Evolutionary conservation across 35 echinoderm and acorn worm genomes (phyloP).

Genomic region (Acanthaster planci): DNA sequence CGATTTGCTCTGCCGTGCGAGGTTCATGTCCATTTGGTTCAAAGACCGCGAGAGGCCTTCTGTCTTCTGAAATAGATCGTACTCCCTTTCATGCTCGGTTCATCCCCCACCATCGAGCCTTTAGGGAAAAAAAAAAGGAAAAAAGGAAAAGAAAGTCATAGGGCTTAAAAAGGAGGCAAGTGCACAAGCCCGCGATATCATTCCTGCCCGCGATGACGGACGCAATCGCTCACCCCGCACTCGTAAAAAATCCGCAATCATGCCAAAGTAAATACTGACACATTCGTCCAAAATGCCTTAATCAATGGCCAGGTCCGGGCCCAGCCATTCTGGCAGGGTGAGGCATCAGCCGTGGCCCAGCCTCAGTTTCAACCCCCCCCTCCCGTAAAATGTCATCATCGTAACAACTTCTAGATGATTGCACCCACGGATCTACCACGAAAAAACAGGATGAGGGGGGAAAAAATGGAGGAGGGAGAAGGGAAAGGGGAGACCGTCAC

Average conservation of each 20-base stretch:
- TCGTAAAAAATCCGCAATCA: constrained; percentile 31
- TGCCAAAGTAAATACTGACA: constrained; percentile 33
- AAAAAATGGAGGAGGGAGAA: not conserved
- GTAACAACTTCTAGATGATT: constrained; percentile 29
- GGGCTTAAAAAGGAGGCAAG: constrained; percentile 1
- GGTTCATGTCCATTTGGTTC: constrained; percentile 12
- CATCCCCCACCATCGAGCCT: not conserved
- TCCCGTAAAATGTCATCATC: constrained; percentile 34
- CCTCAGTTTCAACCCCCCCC: too few species aligned
- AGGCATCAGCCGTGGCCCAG: not conserved
- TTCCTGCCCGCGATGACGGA: not conserved
- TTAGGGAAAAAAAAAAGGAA: not conserved
- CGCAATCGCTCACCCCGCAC: constrained; percentile 22
- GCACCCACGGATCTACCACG: constrained; percentile 9
- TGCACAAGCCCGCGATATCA: not conserved
- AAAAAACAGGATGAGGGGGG: not conserved
- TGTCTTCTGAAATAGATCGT: not conserved
- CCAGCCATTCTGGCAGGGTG: not conserved
- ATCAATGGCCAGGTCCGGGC: not conserved
- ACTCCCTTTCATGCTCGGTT: not conserved
- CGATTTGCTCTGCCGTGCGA: too few species aligned
- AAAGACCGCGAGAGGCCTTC: constrained; percentile 1
- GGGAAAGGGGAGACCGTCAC: not conserved
- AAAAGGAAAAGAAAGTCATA: too few species aligned
- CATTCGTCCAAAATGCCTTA: constrained; percentile 23